phyloP scores from a whole-genome alignment of 2,113 vertebrate species.

The Cyanistes caeruleus region DNA sequence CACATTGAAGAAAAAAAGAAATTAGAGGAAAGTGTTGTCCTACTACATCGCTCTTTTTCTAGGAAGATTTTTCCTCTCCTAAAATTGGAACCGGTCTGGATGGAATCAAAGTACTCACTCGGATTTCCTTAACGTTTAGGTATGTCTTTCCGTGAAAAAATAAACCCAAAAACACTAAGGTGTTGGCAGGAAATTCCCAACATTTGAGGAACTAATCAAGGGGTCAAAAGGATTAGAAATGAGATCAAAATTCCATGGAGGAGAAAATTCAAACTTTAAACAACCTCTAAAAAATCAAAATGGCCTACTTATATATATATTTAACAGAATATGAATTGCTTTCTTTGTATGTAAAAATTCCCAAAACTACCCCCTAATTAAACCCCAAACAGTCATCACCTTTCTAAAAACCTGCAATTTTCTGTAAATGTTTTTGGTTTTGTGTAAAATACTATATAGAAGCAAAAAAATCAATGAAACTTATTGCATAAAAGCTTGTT shows the following conservation, averaged over 20 bases:
- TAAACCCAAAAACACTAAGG: not conserved
- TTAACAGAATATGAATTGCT: not conserved
- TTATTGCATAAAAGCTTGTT: not conserved
- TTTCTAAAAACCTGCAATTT: not conserved
- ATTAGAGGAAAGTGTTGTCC: not conserved
- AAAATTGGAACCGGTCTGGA: not conserved
- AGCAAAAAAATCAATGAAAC: not conserved
- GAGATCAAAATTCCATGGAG: constrained; percentile 7
- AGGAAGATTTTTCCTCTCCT: not conserved
- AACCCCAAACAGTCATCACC: not conserved
- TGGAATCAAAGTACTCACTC: not conserved
- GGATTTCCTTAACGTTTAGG: not conserved
- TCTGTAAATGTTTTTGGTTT: not conserved
- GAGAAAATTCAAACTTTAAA: constrained; percentile 24
- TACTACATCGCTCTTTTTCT: not conserved
- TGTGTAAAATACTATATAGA: not conserved
- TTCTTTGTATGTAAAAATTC: not conserved
- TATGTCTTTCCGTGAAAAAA: not conserved
- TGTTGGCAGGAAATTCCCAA: not conserved
- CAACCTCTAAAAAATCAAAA: not conserved
- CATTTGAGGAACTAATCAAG: not conserved
- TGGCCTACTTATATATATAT: not conserved
- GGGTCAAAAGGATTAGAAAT: not conserved
- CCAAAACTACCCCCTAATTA: not conserved
- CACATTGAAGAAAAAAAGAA: not conserved